Base-by-base conservation (phyloP, 2,113 vertebrate genomes). In the Brachypodius melanocephalos region DNA sequence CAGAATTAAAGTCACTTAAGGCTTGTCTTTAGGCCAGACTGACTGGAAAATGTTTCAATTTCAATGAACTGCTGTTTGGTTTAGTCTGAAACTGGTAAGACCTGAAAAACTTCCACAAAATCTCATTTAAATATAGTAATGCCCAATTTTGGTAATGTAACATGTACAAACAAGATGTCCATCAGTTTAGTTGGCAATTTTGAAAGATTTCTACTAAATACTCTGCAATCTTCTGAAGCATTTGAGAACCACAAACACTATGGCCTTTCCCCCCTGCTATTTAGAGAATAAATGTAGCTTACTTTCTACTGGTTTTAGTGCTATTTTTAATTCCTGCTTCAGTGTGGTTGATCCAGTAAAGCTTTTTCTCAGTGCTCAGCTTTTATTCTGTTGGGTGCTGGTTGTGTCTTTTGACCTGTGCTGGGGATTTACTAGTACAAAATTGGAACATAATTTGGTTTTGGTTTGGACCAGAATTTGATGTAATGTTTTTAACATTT, bases 71-170 rank as follows among this genome's bases (percentile, higher is more conserved):
- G 55, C 88, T 88, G 17, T 84, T 96, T 88, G 55, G 74, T 63
- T 95, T 96, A 67, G 43, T 85, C 75, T 96, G 81, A 94, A 96
- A 97, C 94, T 88, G 90, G 95, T 89, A 91, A 68, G 88, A 95
- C 74, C 0, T 94, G 91, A 93, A 97, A 97, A 96, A 80, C 94
- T 80, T 83, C 91, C 67, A 80, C 88, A 91, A 95, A 96, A 85
- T 77, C 88, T 95, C 75, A 96, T 91, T 95, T 96, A 94, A 97
- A 94, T 96, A 94, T 94, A 94, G 88, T 86, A 90, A 93, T 93
- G 95, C 83, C 90, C 93, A 86, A 94, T 96, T 97, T 96, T 7
- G 52, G 95, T 93, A 90, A 77, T 78, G 77, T 69, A 95, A 90
- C 91, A 85, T 87, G 91, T 92, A 94, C 82, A 87, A 91, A 96